phyloP scores from a whole-genome alignment of 2,888 invertebrate genomes.

The Panzeria rudis region DNA sequence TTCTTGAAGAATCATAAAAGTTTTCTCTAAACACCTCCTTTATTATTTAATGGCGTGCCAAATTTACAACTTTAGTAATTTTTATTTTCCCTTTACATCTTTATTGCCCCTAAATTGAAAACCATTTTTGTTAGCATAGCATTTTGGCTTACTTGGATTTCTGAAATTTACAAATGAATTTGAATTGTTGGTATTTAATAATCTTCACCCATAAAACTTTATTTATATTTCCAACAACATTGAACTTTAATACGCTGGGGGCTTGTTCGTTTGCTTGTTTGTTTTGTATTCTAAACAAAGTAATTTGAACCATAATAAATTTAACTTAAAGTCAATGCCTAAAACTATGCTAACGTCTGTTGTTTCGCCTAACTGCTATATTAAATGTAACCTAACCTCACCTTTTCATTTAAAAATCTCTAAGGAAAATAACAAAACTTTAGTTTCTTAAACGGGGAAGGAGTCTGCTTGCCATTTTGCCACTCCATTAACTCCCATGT shows the following conservation, averaged over 20 bases:
- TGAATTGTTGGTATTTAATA: constrained; percentile 27
- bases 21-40: too few relatives aligned
- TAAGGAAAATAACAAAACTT: constrained; percentile 14
- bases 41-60: not conserved
- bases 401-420: constrained; percentile 2
- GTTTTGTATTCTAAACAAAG: not conserved
- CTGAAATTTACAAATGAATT: constrained; percentile 13
- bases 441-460: not conserved
- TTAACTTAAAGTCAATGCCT: not conserved
- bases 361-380: not conserved
- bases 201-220: constrained; percentile 16
- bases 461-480: not conserved
- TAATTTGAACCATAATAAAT: not conserved
- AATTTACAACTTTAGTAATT: not conserved
- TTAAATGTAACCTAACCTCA: not conserved
- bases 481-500: not conserved
- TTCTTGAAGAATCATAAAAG: too few relatives aligned
- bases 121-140: not conserved
- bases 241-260: constrained; percentile 8
- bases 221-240: constrained; percentile 7
- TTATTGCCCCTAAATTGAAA: not conserved
- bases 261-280: not conserved
- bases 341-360: constrained; percentile 1
- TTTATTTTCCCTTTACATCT: not conserved
- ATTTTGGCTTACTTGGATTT: not conserved